Conservation (phyloP, 2,888 invertebrate species). For the Anticlea derivata region DNA sequence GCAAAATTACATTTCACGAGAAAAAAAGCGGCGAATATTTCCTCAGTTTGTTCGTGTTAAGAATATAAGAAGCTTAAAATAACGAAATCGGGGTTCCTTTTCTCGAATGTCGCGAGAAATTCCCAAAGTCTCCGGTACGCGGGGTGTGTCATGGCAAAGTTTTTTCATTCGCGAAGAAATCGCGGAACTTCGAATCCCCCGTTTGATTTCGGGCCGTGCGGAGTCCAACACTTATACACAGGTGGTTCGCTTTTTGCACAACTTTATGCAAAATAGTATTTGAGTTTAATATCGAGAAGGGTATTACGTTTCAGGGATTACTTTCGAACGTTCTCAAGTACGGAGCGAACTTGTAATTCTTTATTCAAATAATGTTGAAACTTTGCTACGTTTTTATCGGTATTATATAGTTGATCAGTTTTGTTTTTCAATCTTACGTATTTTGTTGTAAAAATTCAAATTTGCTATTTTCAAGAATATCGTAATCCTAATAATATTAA, state of each 20-base stretch:
- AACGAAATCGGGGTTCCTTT: slow-evolving; percentile 57
- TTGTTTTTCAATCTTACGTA: background rate
- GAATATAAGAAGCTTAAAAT: slow-evolving; percentile 74
- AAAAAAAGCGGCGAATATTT: slow-evolving; percentile 52
- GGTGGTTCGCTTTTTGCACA: slow-evolving; percentile 57
- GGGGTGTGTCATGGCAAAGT: slow-evolving; percentile 49
- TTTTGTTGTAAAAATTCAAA: background rate
- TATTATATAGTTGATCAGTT: slow-evolving; percentile 9
- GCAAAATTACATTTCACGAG: slow-evolving; percentile 63
- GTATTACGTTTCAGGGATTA: slow-evolving; percentile 52
- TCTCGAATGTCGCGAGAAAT: slow-evolving; percentile 47
- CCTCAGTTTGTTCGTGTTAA: slow-evolving; percentile 57
- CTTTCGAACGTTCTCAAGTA: slow-evolving; percentile 40
- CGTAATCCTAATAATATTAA: too few relatives aligned
- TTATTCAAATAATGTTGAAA: slow-evolving; percentile 42
- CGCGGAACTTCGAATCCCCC: slow-evolving; percentile 45
- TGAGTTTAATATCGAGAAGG: slow-evolving; percentile 51
- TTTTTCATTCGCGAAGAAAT: slow-evolving; percentile 62
- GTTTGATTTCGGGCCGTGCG: slow-evolving; percentile 53
- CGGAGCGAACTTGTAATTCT: slow-evolving; percentile 41
- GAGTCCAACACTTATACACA: slow-evolving; percentile 50
- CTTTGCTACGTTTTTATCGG: slow-evolving; percentile 8
- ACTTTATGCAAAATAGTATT: slow-evolving; percentile 59
- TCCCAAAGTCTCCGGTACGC: slow-evolving; percentile 32
- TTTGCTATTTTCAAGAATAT: too few relatives aligned